Evolutionary conservation across 2,888 invertebrate genomes (phyloP), one percentile per base, ranked within the genome.

Genomic region (Agrotis puta): DNA sequence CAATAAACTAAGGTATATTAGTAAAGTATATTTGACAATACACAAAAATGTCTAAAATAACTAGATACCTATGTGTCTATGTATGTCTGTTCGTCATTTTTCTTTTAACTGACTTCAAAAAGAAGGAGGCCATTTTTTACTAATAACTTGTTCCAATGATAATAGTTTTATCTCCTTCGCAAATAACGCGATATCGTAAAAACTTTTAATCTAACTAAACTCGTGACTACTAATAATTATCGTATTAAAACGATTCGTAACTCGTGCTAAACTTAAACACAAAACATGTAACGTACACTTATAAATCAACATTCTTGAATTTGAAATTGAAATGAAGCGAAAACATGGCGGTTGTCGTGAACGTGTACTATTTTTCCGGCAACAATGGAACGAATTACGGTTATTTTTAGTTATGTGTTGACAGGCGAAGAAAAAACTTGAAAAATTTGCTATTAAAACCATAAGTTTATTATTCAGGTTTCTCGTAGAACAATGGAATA

Each of bases 241-340:
- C 56, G 50, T 66, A 80, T 73, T 54, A 59, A 20, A 56, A 73
- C 53, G 13, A 64, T 0, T 27, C 56, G 13, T 54, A 48, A 11
- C 70, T 70, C 72, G 75, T 68, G 54, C 50, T 67, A 48, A 69
- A 27, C 1, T 61, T 43, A 20, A 53, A 53, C 24, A 62, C 53
- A 80, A 39, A 56, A 69, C 75, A 64, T 59, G 65, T 70, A 70
- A 57, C 58, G 76, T 56, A 64, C 54, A 75, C 70, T 70, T 54
- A 64, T 72, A 82, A 51, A 62, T 65, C 64, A 73, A 76, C 73
- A 80, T 83, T 85, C 85, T 73, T 76, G 81, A 79, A 82, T 82
- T 82, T 83, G 51, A 79, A 82, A 83, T 85, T 70, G 58, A 61
- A 85, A 83, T 83, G 70, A 76, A 72, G 70, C 68, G 67, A 83